These are phyloP conservation scores for Diaphora mendica DNA, from an alignment of 2,888 invertebrate genomes.

Conservation along the genomic window DNA sequence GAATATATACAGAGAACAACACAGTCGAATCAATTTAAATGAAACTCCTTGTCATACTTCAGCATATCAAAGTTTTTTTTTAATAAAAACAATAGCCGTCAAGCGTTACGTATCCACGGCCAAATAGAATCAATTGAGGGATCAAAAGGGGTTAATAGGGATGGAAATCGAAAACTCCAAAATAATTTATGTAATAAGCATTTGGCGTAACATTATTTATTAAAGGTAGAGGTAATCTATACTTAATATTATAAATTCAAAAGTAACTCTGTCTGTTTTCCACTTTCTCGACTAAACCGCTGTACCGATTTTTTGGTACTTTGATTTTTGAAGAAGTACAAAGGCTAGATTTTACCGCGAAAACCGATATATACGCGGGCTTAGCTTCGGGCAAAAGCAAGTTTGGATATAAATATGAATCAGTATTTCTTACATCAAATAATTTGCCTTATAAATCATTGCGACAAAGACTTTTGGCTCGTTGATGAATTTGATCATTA, in stretches of 20 bases:
- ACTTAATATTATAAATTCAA: no score
- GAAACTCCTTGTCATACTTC: not conserved
- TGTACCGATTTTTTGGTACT: no score
- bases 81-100: not conserved
- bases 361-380: no score
- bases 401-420: not conserved
- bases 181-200: not conserved
- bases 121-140: slow-evolving; percentile 10
- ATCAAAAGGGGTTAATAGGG: slow-evolving; percentile 8
- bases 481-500: no score
- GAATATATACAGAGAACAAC: not conserved
- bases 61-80: not conserved
- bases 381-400: no score
- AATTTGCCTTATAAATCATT: not conserved
- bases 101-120: not conserved
- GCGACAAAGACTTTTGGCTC: not conserved
- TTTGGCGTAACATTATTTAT: not conserved
- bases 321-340: no score
- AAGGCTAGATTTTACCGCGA: no score
- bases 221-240: not conserved
- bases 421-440: no score
- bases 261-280: no score
- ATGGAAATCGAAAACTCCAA: not conserved
- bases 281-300: no score
- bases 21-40: not conserved